Evolutionary conservation across 2,797 vertebrate species (phyloP), one percentile per base, ranked within the genome.

Genomic region (Artibeus lituratus): DNA sequence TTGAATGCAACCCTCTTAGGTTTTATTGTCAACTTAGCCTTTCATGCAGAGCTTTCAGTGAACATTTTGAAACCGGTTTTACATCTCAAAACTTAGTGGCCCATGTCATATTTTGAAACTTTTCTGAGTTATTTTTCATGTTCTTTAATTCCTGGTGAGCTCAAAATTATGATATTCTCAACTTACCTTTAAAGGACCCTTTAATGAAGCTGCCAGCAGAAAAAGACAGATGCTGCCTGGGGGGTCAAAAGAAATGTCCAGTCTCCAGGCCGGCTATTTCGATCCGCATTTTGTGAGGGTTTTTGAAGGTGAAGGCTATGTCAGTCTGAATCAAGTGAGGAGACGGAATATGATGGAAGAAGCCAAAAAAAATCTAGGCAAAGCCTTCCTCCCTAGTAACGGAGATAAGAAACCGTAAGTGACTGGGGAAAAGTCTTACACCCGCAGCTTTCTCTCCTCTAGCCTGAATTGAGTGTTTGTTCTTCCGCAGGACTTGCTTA

Each of bases 261-360:
- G 97, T 74, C 98, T 99, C 37, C 99, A 99, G 97, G 98, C 96
- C 22, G 99, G 99, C 91, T 99, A 99, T 96, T 99, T 99, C 80
- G 99, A 99, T 26, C 74, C 98, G 57, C 97, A 97, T 72, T 99
- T 99, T 96, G 94, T 97, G 73, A 98, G 99, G 90, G 97, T 99
- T 90, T 99, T 99, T 96, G 98, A 99, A 94, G 98, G 98, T 12
- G 99, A 99, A 98, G 98, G 99, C 7, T 98, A 99, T 11, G 97
- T 97, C 42, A 98, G 99, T 91, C 98, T 98, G 4, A 91, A 99
- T 92, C 99, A 98, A 98, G 96, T 98, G 92, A 98, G 98, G 55
- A 98, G 99, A 90, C 98, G 98, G 81, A 95, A 98, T 47, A 98
- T 98, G 97, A 97, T 99, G 96, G 98, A 98, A 89, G 98, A 99